Evolutionary conservation across 2,113 vertebrate genomes (phyloP), one percentile per base, ranked within the genome.

Genomic region (Dasyornis broadbenti): DNA sequence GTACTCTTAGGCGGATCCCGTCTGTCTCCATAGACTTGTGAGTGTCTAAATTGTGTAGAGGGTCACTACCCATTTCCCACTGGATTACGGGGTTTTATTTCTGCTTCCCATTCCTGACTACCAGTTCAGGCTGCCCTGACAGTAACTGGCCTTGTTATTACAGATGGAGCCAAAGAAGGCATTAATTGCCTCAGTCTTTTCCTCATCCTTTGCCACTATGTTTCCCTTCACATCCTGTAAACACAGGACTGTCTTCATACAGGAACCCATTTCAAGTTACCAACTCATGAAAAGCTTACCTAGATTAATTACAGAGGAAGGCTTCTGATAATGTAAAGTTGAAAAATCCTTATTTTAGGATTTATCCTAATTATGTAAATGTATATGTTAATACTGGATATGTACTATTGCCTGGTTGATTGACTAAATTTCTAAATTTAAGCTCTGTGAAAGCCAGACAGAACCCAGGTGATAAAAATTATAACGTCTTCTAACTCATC

Each of bases 111-210:
- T 28, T 33, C 19, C 14, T 59, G 7, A 15, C 13, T 63, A 42
- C 10, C 10, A 26, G 6, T 19, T 39, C 23, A 28, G 13, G 2
- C 15, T 71, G 10, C 7, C 26, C 8, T 0, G 0, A 16, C 6
- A 7, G 40, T 15, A 72, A 28, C 5, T 31, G 13, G 5, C 17
- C 6, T 81, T 57, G 21, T 19, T 54, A 15, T 45, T 44, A 45
- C 50, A 45, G 15, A 14, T 8, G 10, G 37, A 84, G 20, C 19
- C n/a, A 54, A 70, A 54, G 16, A 54, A 26, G 6, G 4, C 2
- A 20, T 61, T 30, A 45, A 54, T 23, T 35, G 44, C 6, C 17
- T 75, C 6, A 54, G 9, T 9, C 33, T 56, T 86, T 47, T 71
- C 20, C 8, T 66, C 13, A 39, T 28, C 13, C 40, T 68, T 82